Evolutionary conservation across 2,797 vertebrate genomes (phyloP), one percentile per base, ranked within the genome.

Genomic region (Hephaestus fuliginosus): DNA sequence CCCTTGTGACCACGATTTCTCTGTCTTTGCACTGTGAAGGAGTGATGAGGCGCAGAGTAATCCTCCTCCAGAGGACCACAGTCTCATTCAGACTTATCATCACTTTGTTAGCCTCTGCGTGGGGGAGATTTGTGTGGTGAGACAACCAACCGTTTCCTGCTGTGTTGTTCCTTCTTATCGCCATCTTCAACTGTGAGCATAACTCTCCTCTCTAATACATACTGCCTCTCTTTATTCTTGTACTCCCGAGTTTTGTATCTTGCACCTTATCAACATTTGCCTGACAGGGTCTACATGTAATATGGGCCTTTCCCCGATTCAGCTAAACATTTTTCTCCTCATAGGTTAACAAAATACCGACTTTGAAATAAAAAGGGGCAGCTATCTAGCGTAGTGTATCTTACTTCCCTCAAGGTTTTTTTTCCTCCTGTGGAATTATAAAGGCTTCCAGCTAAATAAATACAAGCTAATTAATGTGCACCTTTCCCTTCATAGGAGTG

Each of bases 391-490:
- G 41, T 20, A 66, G 62, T 79, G 64, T 76, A 66, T 65, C n/a
- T 69, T 66, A 28, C 51, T 70, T 78, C 66, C 76, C 52, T 13
- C 13, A 14, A 61, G 28, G 3, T 10, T 43, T 79, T 44, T 85
- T 66, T 82, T 41, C 57, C 73, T 91, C 30, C 74, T 57, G 78
- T 79, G 39, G 86, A 93, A 90, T 86, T 86, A 85, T 89, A 92
- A 94, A 91, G 73, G 83, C 76, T 93, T 86, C 85, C 94, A 95
- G 94, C 94, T 95, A 94, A 93, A 92, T 88, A 94, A 95, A 95
- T 90, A 95, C 46, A 83, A 82, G 71, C 83, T 91, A 93, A 95
- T 95, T 92, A 95, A 94, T 92, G 88, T 89, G 89, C 88, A 93
- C 87, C 86, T 88, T 93, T 88, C 69, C 82, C 87, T 89, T 93